A percentile compares a stretch with the other conserved stretches of the same genome.
phyloP scores from a whole-genome alignment of 2,797 vertebrate genomes.

The Stomatorhinus walkeri region DNA sequence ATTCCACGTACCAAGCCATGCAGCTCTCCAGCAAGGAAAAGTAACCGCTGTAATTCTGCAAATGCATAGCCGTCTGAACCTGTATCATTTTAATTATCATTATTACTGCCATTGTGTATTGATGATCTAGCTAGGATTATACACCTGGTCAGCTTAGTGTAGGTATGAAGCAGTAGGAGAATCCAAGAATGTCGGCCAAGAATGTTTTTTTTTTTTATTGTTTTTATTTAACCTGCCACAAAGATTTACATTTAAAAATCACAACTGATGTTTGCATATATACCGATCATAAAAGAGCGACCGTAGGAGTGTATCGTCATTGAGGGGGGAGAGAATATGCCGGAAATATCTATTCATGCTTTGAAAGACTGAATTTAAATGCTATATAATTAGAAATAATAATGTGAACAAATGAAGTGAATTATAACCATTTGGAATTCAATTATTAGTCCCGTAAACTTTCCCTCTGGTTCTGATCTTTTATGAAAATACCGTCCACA shows the following conservation, averaged over 20 bases:
- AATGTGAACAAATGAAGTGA: constrained; percentile 35
- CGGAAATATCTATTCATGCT: constrained; percentile 18
- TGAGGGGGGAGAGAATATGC: background rate
- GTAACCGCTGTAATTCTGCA: background rate
- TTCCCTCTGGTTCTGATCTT: constrained; percentile 33
- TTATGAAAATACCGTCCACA: constrained; percentile 35
- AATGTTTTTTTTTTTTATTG: background rate
- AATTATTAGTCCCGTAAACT: constrained; percentile 42
- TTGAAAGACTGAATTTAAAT: constrained; percentile 20
- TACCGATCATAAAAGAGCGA: background rate
- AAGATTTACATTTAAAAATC: background rate
- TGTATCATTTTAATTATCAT: background rate
- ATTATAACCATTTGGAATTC: constrained; percentile 42
- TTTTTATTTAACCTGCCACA: background rate
- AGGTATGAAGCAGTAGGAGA: background rate
- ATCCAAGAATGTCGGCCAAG: background rate
- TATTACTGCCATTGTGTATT: background rate
- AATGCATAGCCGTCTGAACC: background rate
- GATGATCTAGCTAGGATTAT: background rate
- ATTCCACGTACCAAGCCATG: background rate
- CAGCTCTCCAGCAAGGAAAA: background rate
- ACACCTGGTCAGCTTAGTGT: background rate
- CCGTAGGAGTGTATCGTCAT: background rate
- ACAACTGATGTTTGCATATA: background rate
- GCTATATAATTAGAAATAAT: constrained; percentile 25